Conservation (phyloP, 1,140 invertebrate genomes). For the Heliconius hewitsoni region DNA sequence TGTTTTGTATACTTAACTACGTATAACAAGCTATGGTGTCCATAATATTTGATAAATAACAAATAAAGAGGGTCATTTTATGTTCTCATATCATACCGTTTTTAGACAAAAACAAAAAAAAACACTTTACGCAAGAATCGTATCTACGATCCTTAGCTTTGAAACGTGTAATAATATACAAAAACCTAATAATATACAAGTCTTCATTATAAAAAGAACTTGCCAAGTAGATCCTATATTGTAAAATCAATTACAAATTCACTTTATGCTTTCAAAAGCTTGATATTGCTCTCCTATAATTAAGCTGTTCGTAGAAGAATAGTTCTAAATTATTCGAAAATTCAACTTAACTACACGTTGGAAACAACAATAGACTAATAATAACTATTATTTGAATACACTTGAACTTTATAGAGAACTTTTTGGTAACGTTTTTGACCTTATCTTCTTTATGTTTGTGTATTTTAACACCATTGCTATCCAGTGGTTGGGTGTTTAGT, state of each 20-base stretch:
- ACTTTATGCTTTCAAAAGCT: background rate
- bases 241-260: background rate
- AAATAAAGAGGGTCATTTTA: too few species aligned
- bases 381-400: conserved; percentile 14
- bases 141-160: too few species aligned
- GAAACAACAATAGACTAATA: conserved; percentile 8
- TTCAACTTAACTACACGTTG: background rate
- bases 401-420: background rate
- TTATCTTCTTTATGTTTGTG: background rate
- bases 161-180: too few species aligned
- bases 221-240: background rate
- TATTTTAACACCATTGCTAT: background rate
- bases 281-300: background rate
- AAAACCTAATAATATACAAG: background rate
- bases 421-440: conserved; percentile 11
- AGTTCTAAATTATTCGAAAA: background rate
- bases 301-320: background rate
- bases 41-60: too few species aligned
- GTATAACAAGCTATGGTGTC: too few species aligned
- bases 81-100: too few species aligned
- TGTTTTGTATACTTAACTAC: too few species aligned
- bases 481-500: background rate
- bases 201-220: background rate
- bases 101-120: too few species aligned
- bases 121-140: too few species aligned